Conservation (phyloP, 2,113 vertebrate species). For the Pseudonaja textilis region DNA sequence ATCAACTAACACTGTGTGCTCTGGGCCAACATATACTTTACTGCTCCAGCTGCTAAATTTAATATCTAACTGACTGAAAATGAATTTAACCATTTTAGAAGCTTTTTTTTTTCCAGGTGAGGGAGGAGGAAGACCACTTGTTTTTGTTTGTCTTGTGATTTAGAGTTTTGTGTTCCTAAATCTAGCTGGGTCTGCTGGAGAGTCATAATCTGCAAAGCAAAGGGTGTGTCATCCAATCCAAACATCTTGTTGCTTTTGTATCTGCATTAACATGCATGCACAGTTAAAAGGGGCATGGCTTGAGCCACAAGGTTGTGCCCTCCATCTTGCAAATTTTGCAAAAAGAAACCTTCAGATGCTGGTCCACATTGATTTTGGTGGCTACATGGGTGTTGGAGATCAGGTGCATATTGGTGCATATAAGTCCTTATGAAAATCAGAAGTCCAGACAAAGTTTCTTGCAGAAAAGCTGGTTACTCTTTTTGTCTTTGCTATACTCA, state of each 20-base stretch:
- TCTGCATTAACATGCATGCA: background rate
- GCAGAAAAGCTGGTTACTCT: background rate
- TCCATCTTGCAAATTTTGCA: background rate
- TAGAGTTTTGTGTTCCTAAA: background rate
- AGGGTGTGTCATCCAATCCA: background rate
- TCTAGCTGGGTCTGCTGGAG: background rate
- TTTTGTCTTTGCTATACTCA: background rate
- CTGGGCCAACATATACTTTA: too few species aligned
- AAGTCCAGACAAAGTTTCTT: background rate
- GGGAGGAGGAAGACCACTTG: background rate
- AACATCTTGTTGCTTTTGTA: background rate
- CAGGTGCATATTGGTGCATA: background rate
- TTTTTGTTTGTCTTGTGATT: background rate
- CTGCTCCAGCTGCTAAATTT: too few species aligned
- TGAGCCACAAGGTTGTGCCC: background rate
- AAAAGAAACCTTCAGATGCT: background rate
- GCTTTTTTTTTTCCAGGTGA: background rate
- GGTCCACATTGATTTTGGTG: background rate
- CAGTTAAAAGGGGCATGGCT: background rate
- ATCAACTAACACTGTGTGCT: too few species aligned
- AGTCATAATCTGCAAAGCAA: background rate
- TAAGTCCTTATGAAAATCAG: background rate
- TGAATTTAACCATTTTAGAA: background rate
- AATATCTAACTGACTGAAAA: background rate
- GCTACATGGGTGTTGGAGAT: background rate